Evolutionary conservation across 2,888 invertebrate species (phyloP).

Genomic region (Drosophila niveifrons): DNA sequence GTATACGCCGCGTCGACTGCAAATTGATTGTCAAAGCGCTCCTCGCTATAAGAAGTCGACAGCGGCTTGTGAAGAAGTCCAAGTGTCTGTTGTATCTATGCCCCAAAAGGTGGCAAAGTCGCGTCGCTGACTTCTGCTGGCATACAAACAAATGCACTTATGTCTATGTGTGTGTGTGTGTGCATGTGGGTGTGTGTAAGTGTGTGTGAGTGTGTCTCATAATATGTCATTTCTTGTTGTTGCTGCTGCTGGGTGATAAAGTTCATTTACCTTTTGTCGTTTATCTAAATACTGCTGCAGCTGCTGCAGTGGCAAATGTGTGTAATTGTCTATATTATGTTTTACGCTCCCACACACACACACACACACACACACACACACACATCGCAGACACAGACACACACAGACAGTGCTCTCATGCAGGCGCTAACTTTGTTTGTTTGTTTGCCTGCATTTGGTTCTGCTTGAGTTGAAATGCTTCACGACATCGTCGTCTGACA

Average conservation of each 20-base stretch:
- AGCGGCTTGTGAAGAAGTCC: slow-evolving; percentile 47
- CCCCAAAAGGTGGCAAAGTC: slow-evolving; percentile 59
- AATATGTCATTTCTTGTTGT: slow-evolving; percentile 60
- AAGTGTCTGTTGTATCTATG: slow-evolving; percentile 32
- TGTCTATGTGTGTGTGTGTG: background rate
- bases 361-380: slow-evolving; percentile 25
- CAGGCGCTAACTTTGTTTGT: slow-evolving; percentile 61
- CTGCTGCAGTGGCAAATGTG: slow-evolving; percentile 71
- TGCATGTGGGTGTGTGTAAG: slow-evolving; percentile 1
- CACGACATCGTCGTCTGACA: slow-evolving; percentile 33
- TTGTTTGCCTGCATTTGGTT: slow-evolving; percentile 66
- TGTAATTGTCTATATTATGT: slow-evolving; percentile 78
- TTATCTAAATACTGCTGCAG: slow-evolving; percentile 72
- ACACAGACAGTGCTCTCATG: slow-evolving; percentile 21
- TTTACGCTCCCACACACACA: slow-evolving; percentile 44
- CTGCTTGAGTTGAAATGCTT: slow-evolving; percentile 65
- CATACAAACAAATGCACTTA: slow-evolving; percentile 31
- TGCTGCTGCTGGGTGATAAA: slow-evolving; percentile 70
- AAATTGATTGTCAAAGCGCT: too few species aligned
- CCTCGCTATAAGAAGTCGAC: slow-evolving; percentile 10
- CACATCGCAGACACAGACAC: slow-evolving; percentile 6
- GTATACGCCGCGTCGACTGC: slow-evolving; percentile 11
- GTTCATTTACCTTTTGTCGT: slow-evolving; percentile 78
- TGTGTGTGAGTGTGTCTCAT: slow-evolving; percentile 32
- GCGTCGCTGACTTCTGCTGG: slow-evolving; percentile 38